phyloP scores from a whole-genome alignment of 2,797 vertebrate species.

The Cheirogaleus major region DNA sequence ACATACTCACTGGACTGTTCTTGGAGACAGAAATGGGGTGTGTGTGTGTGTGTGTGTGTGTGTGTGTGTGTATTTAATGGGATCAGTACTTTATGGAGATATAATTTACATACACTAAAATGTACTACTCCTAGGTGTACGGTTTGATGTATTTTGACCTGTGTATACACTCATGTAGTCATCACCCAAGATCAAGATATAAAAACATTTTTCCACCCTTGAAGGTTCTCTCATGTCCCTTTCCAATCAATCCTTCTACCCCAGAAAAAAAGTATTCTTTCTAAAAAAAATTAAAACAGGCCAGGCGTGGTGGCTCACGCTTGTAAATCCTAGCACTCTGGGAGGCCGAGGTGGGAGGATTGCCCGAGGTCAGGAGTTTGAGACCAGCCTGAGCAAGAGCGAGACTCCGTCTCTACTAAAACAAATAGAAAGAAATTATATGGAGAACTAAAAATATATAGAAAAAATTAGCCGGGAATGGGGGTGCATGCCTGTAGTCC shows the following conservation, averaged over 20 bases:
- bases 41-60: neutral
- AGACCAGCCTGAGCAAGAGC: no score
- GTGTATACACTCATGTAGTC: no score
- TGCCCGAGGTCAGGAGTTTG: no score
- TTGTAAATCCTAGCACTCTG: no score
- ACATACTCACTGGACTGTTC: neutral
- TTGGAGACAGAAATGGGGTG: neutral
- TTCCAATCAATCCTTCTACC: neutral
- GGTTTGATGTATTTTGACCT: neutral
- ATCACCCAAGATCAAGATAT: neutral
- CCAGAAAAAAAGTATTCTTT: neutral
- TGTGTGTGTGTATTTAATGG: neutral
- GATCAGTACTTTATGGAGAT: neutral
- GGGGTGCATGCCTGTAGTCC: no score
- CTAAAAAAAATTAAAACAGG: neutral
- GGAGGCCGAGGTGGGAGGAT: no score
- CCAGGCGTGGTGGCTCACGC: no score
- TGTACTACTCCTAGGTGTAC: neutral
- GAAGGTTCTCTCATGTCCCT: neutral
- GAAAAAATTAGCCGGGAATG: no score
- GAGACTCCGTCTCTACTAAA: no score
- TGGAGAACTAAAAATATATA: no score
- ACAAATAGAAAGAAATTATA: no score
- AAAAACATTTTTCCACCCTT: neutral
- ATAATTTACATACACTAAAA: neutral